Conservation (phyloP, 2,113 vertebrate genomes). For the Paradoxurus hermaphroditus region DNA sequence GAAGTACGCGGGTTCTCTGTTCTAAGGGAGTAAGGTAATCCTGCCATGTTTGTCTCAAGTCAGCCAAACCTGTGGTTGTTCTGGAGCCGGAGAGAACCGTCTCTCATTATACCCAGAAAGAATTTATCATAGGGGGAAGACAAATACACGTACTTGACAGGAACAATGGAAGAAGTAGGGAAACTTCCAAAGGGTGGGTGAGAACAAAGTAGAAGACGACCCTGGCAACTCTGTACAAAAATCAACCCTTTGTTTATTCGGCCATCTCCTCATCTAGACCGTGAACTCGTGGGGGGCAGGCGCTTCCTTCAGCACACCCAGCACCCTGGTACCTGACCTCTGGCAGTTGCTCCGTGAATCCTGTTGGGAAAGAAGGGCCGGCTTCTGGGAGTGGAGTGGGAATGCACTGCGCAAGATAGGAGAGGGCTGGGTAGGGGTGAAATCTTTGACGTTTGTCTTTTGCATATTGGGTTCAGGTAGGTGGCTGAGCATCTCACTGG, state of each 20-base stretch:
- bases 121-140: not conserved
- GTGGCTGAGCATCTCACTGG: not conserved
- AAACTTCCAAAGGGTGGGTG: not conserved
- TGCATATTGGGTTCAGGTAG: not conserved
- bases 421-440: not conserved
- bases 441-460: not conserved
- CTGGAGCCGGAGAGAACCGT: not conserved
- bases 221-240: not conserved
- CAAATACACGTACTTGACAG: not conserved
- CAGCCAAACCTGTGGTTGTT: not conserved
- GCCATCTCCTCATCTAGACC: not conserved
- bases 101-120: not conserved
- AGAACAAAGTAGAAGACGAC: not conserved
- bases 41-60: rapidly evolving
- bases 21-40: not conserved
- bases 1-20: rapidly evolving
- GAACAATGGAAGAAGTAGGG: not conserved
- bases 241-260: not conserved
- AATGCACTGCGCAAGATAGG: not conserved
- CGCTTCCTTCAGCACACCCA: not conserved
- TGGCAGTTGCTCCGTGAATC: not conserved
- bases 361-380: not conserved
- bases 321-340: not conserved
- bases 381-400: not conserved
- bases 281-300: not conserved